Conservation (phyloP, 2,797 vertebrate species). For the Pseudochaenichthys georgianus region DNA sequence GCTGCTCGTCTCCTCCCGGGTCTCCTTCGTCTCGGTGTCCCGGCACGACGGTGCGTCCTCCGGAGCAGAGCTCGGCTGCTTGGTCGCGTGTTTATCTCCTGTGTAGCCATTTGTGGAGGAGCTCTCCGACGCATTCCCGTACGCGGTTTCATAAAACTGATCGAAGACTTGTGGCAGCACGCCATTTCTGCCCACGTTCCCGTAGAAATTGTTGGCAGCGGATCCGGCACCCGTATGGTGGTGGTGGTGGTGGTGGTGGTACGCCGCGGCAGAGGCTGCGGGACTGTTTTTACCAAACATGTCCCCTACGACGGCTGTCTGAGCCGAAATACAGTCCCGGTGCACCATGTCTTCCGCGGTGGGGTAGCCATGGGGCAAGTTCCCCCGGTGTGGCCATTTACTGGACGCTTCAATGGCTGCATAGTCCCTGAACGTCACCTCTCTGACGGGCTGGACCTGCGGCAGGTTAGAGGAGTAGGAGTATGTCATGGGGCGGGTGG, state of each 20-base stretch:
- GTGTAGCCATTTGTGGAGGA: conserved; percentile 87
- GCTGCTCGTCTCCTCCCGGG: conserved; percentile 94
- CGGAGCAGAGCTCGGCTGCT: conserved; percentile 82
- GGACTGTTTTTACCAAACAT: conserved; percentile 96
- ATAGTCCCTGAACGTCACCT: conserved; percentile 99
- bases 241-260: conserved; percentile 87
- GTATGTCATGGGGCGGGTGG: conserved; percentile 98
- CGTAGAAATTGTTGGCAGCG: conserved; percentile 94
- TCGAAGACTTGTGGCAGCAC: conserved; percentile 99
- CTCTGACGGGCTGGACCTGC: conserved; percentile 98
- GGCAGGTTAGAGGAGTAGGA: conserved; percentile 98
- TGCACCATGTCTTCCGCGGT: conserved; percentile 97
- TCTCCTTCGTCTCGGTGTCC: conserved; percentile 88
- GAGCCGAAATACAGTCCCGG: conserved; percentile 96
- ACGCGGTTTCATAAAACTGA: conserved; percentile 99
- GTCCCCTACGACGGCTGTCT: conserved; percentile 91
- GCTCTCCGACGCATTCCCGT: conserved; percentile 90
- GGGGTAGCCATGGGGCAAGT: conserved; percentile 95
- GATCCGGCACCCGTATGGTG: conserved; percentile 91
- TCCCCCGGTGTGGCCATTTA: conserved; percentile 98
- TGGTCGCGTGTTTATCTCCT: conserved; percentile 89
- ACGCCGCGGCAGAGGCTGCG: conserved; percentile 84
- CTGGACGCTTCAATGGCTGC: conserved; percentile 95
- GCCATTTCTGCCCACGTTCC: conserved; percentile 96
- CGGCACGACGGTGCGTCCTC: conserved; percentile 82